phyloP scores from a whole-genome alignment of 1,140 invertebrate genomes.

The Psilanteris sp. region DNA sequence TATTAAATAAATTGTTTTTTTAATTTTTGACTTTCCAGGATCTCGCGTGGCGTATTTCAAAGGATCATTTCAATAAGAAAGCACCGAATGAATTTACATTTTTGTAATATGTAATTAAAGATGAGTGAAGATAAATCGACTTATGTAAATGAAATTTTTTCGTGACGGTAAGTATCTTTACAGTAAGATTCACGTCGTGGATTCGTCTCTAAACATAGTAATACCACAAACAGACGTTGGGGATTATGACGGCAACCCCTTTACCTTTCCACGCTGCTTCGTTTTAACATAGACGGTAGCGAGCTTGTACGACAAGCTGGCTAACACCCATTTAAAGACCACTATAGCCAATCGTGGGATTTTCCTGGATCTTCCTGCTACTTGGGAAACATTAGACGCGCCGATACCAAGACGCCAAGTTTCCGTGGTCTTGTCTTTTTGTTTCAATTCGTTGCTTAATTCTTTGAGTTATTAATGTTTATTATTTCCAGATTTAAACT shows the following conservation, averaged over 20 bases:
- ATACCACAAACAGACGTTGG: slow-evolving; percentile 73
- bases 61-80: too few relatives aligned
- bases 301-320: slow-evolving; percentile 62
- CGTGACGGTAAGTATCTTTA: slow-evolving; percentile 36
- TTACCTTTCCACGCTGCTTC: slow-evolving; percentile 57
- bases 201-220: slow-evolving; percentile 71
- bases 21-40: too few relatives aligned
- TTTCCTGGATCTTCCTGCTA: slow-evolving; percentile 58
- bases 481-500: neutral
- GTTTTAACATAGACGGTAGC: slow-evolving; percentile 45
- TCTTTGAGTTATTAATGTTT: slow-evolving; percentile 14
- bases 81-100: neutral
- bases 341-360: slow-evolving; percentile 66
- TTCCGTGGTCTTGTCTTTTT: slow-evolving; percentile 18
- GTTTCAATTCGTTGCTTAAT: slow-evolving; percentile 17
- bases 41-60: too few relatives aligned
- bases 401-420: slow-evolving; percentile 27
- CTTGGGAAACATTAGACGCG: slow-evolving; percentile 49
- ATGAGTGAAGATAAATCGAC: slow-evolving; percentile 12
- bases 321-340: slow-evolving; percentile 68
- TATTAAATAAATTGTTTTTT: too few relatives aligned
- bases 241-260: slow-evolving; percentile 73
- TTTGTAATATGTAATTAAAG: neutral
- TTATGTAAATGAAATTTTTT: slow-evolving; percentile 47
- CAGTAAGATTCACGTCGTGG: slow-evolving; percentile 50